Conservation (phyloP, 23 tunicate species). For the Pegea sp. region DNA sequence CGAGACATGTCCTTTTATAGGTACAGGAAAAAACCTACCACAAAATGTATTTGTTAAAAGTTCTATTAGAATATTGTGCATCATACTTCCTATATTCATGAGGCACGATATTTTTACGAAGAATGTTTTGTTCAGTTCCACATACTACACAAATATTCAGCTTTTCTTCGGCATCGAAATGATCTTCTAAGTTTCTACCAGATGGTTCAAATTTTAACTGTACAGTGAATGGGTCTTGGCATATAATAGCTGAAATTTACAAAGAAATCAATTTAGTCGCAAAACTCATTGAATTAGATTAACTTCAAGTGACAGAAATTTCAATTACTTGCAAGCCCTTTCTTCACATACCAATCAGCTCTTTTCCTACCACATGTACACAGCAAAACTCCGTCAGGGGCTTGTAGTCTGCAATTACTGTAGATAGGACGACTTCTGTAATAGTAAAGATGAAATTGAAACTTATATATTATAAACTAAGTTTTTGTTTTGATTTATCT, state of each 20-base stretch:
- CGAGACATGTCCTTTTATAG: conserved; percentile 56
- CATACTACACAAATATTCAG: conserved; percentile 91
- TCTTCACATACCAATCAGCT: conserved; percentile 66
- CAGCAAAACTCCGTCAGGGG: conserved; percentile 75
- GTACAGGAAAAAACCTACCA: conserved; percentile 58
- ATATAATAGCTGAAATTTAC: conserved; percentile 16
- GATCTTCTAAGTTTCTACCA: conserved; percentile 35
- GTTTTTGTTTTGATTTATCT: no score
- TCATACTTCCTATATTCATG: conserved; percentile 84
- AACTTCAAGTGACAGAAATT: not conserved
- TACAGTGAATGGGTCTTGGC: conserved; percentile 43
- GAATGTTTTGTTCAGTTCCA: conserved; percentile 22
- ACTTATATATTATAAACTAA: no score
- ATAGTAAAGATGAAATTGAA: no score
- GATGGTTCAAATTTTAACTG: conserved; percentile 71
- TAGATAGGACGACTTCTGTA: conserved; percentile 70
- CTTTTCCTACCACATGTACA: conserved; percentile 81
- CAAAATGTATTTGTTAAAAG: not conserved
- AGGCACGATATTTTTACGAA: conserved; percentile 76
- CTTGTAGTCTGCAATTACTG: conserved; percentile 82
- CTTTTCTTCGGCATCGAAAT: conserved; percentile 60
- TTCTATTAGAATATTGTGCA: not conserved
- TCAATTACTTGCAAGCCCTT: conserved; percentile 36
- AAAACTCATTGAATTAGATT: not conserved
- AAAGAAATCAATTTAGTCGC: not conserved